Percentiles rank a stretch among this genome's conserved stretches.
phyloP scores from a whole-genome alignment of 2,113 vertebrate genomes.

The Dicentrarchus labrax region DNA sequence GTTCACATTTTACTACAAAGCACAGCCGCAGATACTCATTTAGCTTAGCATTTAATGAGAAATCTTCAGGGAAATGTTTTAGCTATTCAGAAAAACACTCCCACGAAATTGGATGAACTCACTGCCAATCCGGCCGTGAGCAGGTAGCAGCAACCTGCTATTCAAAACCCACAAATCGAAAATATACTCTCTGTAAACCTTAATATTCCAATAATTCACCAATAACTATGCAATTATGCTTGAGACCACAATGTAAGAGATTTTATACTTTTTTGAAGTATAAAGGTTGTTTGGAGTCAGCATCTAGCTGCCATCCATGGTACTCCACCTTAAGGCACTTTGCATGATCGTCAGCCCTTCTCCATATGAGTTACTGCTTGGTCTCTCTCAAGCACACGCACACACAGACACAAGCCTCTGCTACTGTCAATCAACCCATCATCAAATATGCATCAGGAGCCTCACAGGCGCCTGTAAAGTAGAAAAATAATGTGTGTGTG shows the following conservation, averaged over 20 bases:
- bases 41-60: neutral
- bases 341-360: conserved; percentile 18
- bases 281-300: conserved; percentile 13
- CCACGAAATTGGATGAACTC: too few relatives aligned
- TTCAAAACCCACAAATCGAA: neutral
- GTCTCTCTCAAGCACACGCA: neutral
- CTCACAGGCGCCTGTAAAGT: conserved; percentile 28
- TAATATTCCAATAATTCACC: neutral
- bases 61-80: neutral
- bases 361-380: conserved; percentile 17
- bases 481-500: conserved; percentile 7
- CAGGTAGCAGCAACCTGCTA: neutral
- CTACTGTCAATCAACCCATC: conserved; percentile 56
- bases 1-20: neutral
- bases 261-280: neutral
- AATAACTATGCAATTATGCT: neutral
- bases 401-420: conserved; percentile 10
- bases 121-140: neutral
- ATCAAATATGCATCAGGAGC: conserved; percentile 59
- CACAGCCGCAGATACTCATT: neutral
- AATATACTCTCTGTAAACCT: neutral
- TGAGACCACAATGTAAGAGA: too few relatives aligned
- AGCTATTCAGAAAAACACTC: neutral
- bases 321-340: conserved; percentile 7
- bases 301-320: conserved; percentile 6